phyloP scores from a whole-genome alignment of 2,888 invertebrate genomes.

The Psylliodes chrysocephalus region DNA sequence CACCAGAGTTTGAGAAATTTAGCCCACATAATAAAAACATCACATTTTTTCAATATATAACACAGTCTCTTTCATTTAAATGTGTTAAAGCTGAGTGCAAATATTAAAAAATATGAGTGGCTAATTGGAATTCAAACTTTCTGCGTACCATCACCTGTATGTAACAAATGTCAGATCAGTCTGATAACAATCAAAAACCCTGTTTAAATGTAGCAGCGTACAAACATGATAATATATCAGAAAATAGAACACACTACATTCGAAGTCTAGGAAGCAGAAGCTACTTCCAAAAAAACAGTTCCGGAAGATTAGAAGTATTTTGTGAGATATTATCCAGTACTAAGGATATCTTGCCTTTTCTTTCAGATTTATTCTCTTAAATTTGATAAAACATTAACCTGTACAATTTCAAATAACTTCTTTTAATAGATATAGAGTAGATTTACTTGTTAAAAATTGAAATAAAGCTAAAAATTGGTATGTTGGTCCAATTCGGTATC shows the following conservation, averaged over 20 bases:
- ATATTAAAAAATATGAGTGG: neutral
- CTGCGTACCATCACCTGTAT: neutral
- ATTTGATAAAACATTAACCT: no score
- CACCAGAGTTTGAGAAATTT: constrained; percentile 1
- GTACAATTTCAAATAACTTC: no score
- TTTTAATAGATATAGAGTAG: no score
- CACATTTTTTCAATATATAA: neutral
- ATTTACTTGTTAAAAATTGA: no score
- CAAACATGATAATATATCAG: constrained; percentile 31
- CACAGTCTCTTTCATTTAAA: neutral
- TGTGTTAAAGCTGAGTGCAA: neutral
- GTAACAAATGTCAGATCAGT: constrained; percentile 33
- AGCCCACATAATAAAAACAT: neutral
- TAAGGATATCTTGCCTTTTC: neutral
- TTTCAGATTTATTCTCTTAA: neutral
- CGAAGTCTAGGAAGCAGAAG: constrained; percentile 29
- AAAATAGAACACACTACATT: constrained; percentile 30
- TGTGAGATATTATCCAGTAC: constrained; percentile 34
- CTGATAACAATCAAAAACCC: constrained; percentile 33
- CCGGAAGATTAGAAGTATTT: constrained; percentile 26
- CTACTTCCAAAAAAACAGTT: constrained; percentile 16
- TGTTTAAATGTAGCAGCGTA: constrained; percentile 31
- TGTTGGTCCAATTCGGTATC: no score
- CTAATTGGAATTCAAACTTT: neutral
- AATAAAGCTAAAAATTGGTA: no score